Base-by-base conservation (phyloP, 1,140 invertebrate genomes). In the Homarus americanus region DNA sequence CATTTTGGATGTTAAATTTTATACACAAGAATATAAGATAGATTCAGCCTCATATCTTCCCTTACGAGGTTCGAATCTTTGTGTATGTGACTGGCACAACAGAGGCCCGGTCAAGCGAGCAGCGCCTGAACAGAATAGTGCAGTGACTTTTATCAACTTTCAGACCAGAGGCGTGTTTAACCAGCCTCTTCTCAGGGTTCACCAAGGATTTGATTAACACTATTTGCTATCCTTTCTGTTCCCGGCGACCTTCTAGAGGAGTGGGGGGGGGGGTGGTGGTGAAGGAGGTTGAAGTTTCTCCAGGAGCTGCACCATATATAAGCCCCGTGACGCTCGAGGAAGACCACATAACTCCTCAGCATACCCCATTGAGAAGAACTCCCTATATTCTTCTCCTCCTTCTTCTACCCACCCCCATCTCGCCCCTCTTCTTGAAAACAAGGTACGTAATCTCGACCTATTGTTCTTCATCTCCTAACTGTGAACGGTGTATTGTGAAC, bases 201-300 rank as follows among this genome's bases (percentile, higher is more conserved):
- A 63, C 49, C 5, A 53, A 63, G 32, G 79, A 38, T 82, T 82
- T 82, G 79, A 36, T 82, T n/a, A 82, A 53, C 79, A 82, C 28
- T 82, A 28, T 82, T 82, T 82, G 79, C 79, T 82, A 82, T 82
- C 79, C 79, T 82, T 82, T 82, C 79, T 82, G 79, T 82, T 82
- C 79, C 58, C 32, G 36, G 34, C 41, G 49, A 63, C 79, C 79
- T 82, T 82, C 49, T 36, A 32, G 78, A 28, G 78, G n/a, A n/a
- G n/a, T n/a, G n/a, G n/a, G n/a, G n/a, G n/a, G n/a, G n/a, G n/a
- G 28, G n/a, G n/a, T n/a, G n/a, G n/a, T n/a, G n/a, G n/a, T n/a
- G n/a, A n/a, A n/a, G n/a, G n/a, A n/a, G n/a, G 34, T 9, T 38
- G 32, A 32, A 20, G 28, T 36, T 36, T 36, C 79, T 9, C 79